Conservation (phyloP, 2,113 vertebrate genomes). For the Dasyurus viverrinus region DNA sequence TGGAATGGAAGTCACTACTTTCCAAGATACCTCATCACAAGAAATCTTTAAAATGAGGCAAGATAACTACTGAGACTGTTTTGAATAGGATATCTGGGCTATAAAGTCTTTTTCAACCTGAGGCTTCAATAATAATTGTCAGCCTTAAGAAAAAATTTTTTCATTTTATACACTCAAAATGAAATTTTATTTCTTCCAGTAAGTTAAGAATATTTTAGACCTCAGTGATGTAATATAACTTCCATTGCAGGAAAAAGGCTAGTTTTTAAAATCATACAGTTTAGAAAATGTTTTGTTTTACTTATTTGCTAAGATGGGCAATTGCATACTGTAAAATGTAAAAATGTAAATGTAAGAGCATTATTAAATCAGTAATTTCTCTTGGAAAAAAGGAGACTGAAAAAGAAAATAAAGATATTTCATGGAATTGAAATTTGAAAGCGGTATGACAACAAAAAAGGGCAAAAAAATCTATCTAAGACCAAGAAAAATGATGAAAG, state of each 20-base stretch:
- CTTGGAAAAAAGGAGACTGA: conserved; percentile 1
- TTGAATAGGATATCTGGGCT: neutral
- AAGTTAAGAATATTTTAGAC: accelerated
- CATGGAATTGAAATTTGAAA: conserved; percentile 47
- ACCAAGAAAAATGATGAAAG: neutral
- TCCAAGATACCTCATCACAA: neutral
- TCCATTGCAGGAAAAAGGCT: neutral
- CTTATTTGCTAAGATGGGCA: conserved; percentile 65
- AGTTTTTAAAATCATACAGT: conserved; percentile 1
- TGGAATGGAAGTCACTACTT: neutral
- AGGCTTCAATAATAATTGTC: neutral
- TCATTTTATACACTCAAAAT: accelerated
- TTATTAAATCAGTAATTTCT: conserved; percentile 52
- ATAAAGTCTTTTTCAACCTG: neutral
- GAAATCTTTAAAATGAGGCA: neutral
- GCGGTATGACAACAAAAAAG: conserved; percentile 43
- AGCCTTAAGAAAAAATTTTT: neutral
- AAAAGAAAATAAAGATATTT: neutral
- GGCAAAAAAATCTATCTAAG: neutral
- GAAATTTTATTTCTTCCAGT: accelerated
- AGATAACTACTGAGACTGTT: neutral
- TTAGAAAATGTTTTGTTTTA: conserved; percentile 56
- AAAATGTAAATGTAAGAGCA: conserved; percentile 65
- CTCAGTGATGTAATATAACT: accelerated
- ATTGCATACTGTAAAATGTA: conserved; percentile 67